Percentiles rank a stretch among this genome's conserved stretches.
These are phyloP conservation scores for Gallinago nigripennis DNA, from an alignment of 2,797 vertebrate species.

Conservation along the genomic window DNA sequence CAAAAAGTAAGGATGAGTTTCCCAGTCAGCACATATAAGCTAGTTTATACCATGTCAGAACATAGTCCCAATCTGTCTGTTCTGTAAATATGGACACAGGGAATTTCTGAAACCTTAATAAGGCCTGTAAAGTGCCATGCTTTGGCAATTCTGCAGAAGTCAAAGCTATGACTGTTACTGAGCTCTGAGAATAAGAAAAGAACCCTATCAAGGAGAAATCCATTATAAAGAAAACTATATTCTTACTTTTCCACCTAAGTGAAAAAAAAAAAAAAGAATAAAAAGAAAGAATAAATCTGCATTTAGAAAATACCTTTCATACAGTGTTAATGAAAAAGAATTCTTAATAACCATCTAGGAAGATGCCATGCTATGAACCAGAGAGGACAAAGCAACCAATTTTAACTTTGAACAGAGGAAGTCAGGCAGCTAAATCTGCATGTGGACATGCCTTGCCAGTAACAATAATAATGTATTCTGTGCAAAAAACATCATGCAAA, in stretches of 20 bases:
- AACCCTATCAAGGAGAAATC: background rate
- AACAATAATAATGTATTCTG: background rate
- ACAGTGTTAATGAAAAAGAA: background rate
- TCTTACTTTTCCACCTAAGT: background rate
- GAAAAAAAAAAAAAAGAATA: background rate
- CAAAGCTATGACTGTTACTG: background rate
- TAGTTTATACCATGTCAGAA: background rate
- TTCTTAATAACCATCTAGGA: background rate
- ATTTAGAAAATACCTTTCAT: background rate
- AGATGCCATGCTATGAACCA: background rate
- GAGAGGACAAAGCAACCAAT: background rate
- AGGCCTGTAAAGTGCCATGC: background rate
- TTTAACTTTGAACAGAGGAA: background rate
- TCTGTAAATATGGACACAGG: background rate
- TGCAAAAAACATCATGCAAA: background rate
- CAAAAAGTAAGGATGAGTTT: background rate
- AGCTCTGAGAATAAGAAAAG: background rate
- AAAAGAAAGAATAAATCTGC: background rate
- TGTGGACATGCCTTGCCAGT: background rate
- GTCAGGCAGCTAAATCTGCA: background rate
- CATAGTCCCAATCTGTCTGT: background rate
- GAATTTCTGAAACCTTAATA: background rate
- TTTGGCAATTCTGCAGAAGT: background rate
- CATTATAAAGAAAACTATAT: background rate
- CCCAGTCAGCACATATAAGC: accelerated